Evolutionary conservation across 2,888 invertebrate species (phyloP).

Genomic region (Dasysyrphus albostriatus): DNA sequence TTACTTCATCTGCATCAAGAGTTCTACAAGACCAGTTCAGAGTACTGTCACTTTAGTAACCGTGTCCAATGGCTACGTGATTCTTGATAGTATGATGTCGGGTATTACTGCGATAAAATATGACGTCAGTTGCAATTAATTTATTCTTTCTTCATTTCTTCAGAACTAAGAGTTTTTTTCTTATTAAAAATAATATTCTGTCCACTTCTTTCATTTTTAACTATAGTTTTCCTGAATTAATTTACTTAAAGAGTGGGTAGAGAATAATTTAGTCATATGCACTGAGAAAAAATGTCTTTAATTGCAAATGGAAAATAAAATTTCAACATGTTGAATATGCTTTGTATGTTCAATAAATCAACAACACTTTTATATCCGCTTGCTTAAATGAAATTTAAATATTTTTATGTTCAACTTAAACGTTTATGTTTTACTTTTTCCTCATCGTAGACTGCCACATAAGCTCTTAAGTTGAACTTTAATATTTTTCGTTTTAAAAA

Average conservation of each 20-base stretch:
- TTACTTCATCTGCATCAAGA: slow-evolving; percentile 17
- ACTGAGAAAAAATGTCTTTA: neutral
- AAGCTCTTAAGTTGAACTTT: too few relatives aligned
- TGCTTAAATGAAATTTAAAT: too few relatives aligned
- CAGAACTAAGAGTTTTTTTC: neutral
- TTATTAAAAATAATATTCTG: neutral
- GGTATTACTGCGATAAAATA: slow-evolving; percentile 17
- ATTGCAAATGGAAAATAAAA: too few relatives aligned
- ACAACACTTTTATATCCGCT: too few relatives aligned
- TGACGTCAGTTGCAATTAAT: slow-evolving; percentile 16
- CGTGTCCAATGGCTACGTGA: slow-evolving; percentile 14
- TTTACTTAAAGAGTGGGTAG: neutral
- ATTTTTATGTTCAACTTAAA: too few relatives aligned
- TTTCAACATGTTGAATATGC: too few relatives aligned
- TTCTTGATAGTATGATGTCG: neutral
- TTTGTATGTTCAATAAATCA: too few relatives aligned
- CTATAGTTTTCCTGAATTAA: neutral
- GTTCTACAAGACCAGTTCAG: neutral
- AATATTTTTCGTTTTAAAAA: too few relatives aligned
- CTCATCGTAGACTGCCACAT: too few relatives aligned
- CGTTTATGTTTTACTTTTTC: too few relatives aligned
- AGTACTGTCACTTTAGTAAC: slow-evolving; percentile 6
- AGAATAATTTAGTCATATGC: neutral
- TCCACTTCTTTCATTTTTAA: neutral
- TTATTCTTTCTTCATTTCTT: neutral